Evolutionary conservation across 2,888 invertebrate genomes (phyloP), one percentile per base, ranked within the genome.

Genomic region (Amphipyra tragopoginis): DNA sequence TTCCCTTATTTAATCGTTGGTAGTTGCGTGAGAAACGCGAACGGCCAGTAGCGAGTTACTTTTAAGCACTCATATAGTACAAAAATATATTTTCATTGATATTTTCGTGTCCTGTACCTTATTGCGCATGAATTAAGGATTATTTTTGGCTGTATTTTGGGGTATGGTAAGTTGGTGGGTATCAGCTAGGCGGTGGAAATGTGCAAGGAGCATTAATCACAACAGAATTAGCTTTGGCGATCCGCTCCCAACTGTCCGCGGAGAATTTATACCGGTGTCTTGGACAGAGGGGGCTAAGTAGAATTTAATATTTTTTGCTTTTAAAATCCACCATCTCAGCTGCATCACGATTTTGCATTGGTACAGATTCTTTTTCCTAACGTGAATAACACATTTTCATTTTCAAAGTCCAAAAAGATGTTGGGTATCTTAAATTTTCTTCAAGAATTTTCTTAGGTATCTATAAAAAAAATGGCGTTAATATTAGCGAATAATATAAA

Each of bases 211-310:
- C 94, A 94, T 94, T 94, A 93, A 94, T 94, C 94, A 94, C 86
- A 93, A 90, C 93, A 92, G 92, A 93, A 94, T 94, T 94, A 93
- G 93, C 93, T 93, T 92, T 91, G 92, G 93, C 92, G 93, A 94
- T 93, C 90, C 92, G 92, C 93, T 93, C 88, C 87, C 85, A 86
- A 91, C 89, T 93, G 94, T 93, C 93, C 87, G 84, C 74, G 82
- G 64, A 85, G 86, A 90, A 94, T 94, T 94, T 93, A 94, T 94
- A 86, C 87, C 84, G 82, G 80, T 80, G 80, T 72, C 67, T 68
- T 63, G 64, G 61, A 64, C 58, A 75, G 65, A 77, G 75, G 58
- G 60, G 79, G 53, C 72, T 83, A 86, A 83, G 80, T 79, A 64
- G 57, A 62, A 72, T 79, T 81, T 64, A 42, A 62, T 50, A 56